Evolutionary conservation across 1,140 invertebrate genomes (phyloP).

Genomic region (Cotesia typhae): DNA sequence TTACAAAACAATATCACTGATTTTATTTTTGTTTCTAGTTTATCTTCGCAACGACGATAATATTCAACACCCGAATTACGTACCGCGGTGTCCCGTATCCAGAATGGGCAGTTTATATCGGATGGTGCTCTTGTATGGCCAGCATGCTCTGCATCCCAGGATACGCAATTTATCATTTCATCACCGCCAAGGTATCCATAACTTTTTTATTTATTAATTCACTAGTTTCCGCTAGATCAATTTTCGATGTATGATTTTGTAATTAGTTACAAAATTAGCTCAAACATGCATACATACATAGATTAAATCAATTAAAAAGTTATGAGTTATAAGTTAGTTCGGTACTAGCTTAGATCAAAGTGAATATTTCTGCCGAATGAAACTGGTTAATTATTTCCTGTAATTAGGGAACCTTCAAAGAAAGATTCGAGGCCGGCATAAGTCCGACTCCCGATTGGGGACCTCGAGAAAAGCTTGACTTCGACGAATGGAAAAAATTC

Average conservation of each 20-base stretch:
- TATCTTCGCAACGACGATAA: conserved; percentile 70
- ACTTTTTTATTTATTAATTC: background rate
- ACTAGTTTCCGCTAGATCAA: too few relatives aligned
- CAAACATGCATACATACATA: too few relatives aligned
- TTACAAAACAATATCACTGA: conserved; percentile 9
- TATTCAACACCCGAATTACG: conserved; percentile 68
- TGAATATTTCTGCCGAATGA: conserved; percentile 15
- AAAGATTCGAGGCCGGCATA: conserved; percentile 49
- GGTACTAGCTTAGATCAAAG: background rate
- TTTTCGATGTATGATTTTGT: too few relatives aligned
- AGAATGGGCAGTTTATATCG: conserved; percentile 69
- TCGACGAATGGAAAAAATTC: conserved; percentile 52
- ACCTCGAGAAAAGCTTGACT: conserved; percentile 45
- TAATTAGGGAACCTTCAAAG: conserved; percentile 47
- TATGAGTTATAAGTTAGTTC: conserved; percentile 9
- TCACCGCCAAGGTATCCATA: conserved; percentile 47
- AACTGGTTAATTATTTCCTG: conserved; percentile 9
- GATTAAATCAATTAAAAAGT: background rate
- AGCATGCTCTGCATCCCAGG: conserved; percentile 72
- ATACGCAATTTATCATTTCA: conserved; percentile 65
- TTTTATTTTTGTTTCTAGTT: conserved; percentile 60
- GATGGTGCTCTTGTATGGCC: conserved; percentile 71
- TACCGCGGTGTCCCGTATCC: conserved; percentile 71
- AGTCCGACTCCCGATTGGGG: conserved; percentile 52
- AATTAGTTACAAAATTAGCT: background rate